A percentile compares a stretch with the other conserved stretches of the same genome.
Conservation (phyloP, 2,113 vertebrate species). For the Brachypteracias leptosomus region DNA sequence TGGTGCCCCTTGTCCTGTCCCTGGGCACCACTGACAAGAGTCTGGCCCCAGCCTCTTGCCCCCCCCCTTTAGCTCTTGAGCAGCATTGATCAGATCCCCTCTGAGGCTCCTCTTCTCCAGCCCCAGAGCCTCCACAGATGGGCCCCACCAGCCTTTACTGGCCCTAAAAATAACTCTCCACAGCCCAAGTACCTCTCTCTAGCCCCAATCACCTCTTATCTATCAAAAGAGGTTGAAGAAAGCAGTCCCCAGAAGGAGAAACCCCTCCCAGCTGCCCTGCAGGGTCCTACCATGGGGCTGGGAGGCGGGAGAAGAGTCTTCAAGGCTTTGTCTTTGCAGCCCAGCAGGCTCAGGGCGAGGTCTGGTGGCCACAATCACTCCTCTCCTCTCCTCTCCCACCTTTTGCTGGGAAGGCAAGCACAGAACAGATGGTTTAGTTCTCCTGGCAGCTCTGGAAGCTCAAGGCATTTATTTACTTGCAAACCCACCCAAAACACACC, state of each 20-base stretch:
- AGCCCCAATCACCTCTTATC: not conserved
- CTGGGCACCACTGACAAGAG: too few relatives aligned
- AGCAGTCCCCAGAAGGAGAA: accelerated
- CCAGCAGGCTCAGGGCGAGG: accelerated
- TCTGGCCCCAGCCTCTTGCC: too few relatives aligned
- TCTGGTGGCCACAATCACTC: accelerated
- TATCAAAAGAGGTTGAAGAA: not conserved
- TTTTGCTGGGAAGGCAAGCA: not conserved
- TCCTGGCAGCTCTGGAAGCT: not conserved
- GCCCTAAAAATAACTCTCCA: not conserved
- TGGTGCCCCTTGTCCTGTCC: not conserved
- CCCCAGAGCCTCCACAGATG: too few relatives aligned
- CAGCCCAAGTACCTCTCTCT: not conserved
- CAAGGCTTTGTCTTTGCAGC: not conserved
- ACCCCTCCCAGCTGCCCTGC: not conserved
- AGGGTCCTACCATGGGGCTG: not conserved
- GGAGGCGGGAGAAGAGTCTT: not conserved
- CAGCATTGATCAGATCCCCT: too few relatives aligned
- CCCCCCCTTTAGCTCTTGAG: too few relatives aligned
- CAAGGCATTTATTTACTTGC: not conserved
- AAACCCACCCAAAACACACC: accelerated
- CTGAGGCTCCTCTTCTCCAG: too few relatives aligned
- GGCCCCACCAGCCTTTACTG: not conserved
- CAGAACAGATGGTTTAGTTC: not conserved
- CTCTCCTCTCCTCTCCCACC: not conserved